Base-by-base conservation (phyloP, 2,888 invertebrate species). In the Timandra comae region DNA sequence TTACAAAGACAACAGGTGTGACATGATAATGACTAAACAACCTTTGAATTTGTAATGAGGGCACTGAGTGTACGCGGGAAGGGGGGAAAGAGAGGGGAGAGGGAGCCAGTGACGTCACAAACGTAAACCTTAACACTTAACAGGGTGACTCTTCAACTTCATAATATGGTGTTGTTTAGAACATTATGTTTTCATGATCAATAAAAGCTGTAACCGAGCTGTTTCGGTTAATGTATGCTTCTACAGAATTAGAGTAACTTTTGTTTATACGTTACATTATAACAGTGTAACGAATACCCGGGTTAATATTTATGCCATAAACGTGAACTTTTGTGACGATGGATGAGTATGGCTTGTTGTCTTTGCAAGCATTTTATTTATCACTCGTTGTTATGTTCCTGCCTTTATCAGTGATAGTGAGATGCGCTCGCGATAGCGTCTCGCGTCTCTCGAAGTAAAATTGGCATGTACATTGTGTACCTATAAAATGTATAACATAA, bases 11-110 rank as follows among this genome's bases (percentile, higher is more conserved):
- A 79, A 77, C 82, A 82, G 81, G 82, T 82, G 81, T 65, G 64
- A 64, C 63, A 66, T 66, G 76, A 69, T 81, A 80, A 81, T 78
- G 79, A 76, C 75, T 79, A 77, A 77, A 78, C 77, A 78, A 69
- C 73, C 63, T 75, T 67, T 78, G 78, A 77, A 80, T 80, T 74
- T 68, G 63, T 78, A 75, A 80, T 77, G 72, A 77, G 65, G 63
- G 64, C 56, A 56, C 62, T 71, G 65, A 70, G 67, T 66, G 51
- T n/a, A n/a, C n/a, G n/a, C 49, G 53, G 47, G 61, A 61, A 38
- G 47, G 50, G 49, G 38, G 48, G 44, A 39, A 38, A 36, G 41
- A 52, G 46, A 45, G 30, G 46, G 16, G 16, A 16, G 16, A 3
- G 16, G 45, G 33, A 35, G 50, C 41, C 38, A 16, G 47, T 69